Conservation (phyloP, 2,888 invertebrate species). For the Chrysodeixis includens region DNA sequence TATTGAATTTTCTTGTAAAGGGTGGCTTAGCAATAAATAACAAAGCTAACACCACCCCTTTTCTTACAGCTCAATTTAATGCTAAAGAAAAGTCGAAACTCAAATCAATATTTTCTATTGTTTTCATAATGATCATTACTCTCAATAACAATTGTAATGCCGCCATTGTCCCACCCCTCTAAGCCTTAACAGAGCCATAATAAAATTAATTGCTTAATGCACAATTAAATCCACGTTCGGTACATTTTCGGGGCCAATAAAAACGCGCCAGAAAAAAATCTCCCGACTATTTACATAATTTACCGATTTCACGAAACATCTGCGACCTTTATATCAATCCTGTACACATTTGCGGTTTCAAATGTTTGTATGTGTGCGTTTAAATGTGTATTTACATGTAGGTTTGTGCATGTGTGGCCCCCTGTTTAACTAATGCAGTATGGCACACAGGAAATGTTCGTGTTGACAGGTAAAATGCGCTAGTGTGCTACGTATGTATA, state of each 20-base stretch:
- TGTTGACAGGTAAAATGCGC: slow-evolving; percentile 65
- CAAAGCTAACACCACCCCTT: too few relatives aligned
- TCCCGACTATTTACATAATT: slow-evolving; percentile 54
- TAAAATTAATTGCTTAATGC: slow-evolving; percentile 53
- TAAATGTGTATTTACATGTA: slow-evolving; percentile 21
- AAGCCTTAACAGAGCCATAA: slow-evolving; percentile 8
- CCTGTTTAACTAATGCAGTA: slow-evolving; percentile 64
- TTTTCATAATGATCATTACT: neutral
- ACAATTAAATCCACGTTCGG: slow-evolving; percentile 50
- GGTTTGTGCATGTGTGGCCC: slow-evolving; percentile 36
- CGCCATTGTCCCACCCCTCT: slow-evolving; percentile 16
- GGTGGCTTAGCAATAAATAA: too few relatives aligned
- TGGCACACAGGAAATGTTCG: slow-evolving; percentile 59
- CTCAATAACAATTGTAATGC: slow-evolving; percentile 22
- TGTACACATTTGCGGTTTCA: slow-evolving; percentile 56
- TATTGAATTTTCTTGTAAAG: too few relatives aligned
- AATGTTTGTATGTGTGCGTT: slow-evolving; percentile 45
- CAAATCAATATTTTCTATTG: slow-evolving; percentile 1
- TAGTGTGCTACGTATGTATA: slow-evolving; percentile 59
- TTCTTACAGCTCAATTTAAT: neutral
- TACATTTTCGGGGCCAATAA: slow-evolving; percentile 48
- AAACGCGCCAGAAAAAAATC: slow-evolving; percentile 32
- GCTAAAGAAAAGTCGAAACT: neutral
- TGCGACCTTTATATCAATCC: slow-evolving; percentile 59
- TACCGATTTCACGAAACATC: slow-evolving; percentile 54